Evolutionary conservation across 2,113 vertebrate genomes (phyloP), one percentile per base, ranked within the genome.

Genomic region (Ondatra zibethicus): DNA sequence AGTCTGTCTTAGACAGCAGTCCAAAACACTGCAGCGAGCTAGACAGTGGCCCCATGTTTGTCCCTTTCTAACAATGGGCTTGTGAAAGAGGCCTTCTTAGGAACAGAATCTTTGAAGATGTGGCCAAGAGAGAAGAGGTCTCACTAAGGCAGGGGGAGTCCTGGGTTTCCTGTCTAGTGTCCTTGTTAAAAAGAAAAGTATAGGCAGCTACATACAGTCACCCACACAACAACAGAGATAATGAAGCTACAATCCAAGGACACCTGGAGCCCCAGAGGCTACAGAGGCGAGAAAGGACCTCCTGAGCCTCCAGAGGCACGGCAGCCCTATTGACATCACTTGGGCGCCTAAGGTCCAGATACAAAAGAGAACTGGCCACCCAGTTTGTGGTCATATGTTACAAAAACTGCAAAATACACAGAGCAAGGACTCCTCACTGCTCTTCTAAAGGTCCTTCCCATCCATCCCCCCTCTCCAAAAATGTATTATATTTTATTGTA

Each of bases 171-270:
- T 23, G 25, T 29, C 58, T 45, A 4, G 13, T 31, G 16, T 65
- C 55, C 42, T 47, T 72, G 21, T n/a, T 14, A 63, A 27, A 77
- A 42, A 39, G 10, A n/a, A 73, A n/a, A 12, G 39, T 25, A 61
- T 31, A 47, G 16, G 3, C 92, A 29, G 78, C 17, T 66, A 73
- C 31, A 36, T 19, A 3, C 45, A 31, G 36, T 45, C n/a, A 65
- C 17, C 42, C 3, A 21, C 1, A 17, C 0, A 7, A 7, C 19
- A 31, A 3, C 33, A 5, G 45, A 66, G 27, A 45, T 29, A 17
- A 8, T 61, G 7, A n/a, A 19, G 68, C 11, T 11, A 12, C 19
- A 25, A 42, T 23, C 61, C 45, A 55, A 86, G 55, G 13, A 33
- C 3, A 14, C 61, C 45, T 16, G 47, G 47, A 45, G n/a, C 66